Evolutionary conservation across 2,113 vertebrate genomes (phyloP), one percentile per base, ranked within the genome.

Genomic region (Nannospalax galili): DNA sequence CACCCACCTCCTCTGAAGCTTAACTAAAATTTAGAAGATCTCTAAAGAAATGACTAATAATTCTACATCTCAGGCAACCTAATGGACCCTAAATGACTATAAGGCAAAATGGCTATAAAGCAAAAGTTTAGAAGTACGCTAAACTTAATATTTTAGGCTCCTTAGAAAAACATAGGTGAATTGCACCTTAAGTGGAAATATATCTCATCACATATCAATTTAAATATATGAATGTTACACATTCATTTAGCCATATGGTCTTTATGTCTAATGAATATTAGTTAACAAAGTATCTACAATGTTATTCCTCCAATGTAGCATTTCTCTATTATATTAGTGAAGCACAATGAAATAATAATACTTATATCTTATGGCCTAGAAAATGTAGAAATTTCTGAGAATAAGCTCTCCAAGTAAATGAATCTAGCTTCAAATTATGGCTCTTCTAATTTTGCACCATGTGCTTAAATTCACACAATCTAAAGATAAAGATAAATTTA

Each of bases 41-140:
- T 93, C 64, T 88, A 88, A 92, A 94, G 91, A 84, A 96, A 95
- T 77, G 11, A 82, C 30, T 92, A 45, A 70, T 82, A 86, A 19
- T 94, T 82, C 45, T 89, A 88, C 45, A 81, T n/a, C 24, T 42
- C 42, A 88, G 80, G 20, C 69, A 84, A 92, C 85, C 37, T 88
- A 87, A 73, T 48, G 62, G 16, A 12, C 2, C 45, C 90, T 69
- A 88, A 80, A 67, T 79, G 35, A 4, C 32, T 82, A 28, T 67
- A 30, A 9, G 35, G 28, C 32, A 35, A 48, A 48, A 81, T 14
- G 37, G 4, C 30, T 22, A 12, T 12, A 56, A 26, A 5, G 22
- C 11, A 78, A 70, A 94, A 58, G 62, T 87, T 82, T 78, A 32
- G 12, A 91, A 62, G 65, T 40, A 0, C 22, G 81, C 1, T 48